Conservation (phyloP, 2,797 vertebrate genomes). For the Thalassophryne amazonica region DNA sequence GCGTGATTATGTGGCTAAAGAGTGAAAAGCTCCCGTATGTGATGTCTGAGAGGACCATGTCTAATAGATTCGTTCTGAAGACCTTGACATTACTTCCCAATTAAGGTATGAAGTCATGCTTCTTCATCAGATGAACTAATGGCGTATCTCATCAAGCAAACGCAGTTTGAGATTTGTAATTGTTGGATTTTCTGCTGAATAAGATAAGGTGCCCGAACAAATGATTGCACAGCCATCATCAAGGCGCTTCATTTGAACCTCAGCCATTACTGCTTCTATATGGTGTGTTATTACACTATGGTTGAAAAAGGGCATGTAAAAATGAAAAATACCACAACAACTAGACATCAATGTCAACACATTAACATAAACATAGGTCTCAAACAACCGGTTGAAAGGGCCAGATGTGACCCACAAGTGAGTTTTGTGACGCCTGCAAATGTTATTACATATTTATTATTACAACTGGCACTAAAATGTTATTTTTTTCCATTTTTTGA, state of each 20-base stretch:
- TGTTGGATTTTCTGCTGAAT: constrained; percentile 61
- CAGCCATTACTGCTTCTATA: constrained; percentile 43
- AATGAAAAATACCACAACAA: constrained; percentile 16
- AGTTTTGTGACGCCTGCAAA: too few relatives aligned
- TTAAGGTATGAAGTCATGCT: constrained; percentile 77
- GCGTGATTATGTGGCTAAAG: constrained; percentile 48
- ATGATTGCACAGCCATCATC: constrained; percentile 47
- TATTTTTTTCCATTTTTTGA: too few relatives aligned
- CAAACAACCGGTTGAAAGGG: too few relatives aligned
- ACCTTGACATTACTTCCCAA: constrained; percentile 65
- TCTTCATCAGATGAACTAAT: constrained; percentile 73
- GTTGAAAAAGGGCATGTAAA: constrained; percentile 10
- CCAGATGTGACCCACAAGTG: too few relatives aligned
- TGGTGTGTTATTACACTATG: constrained; percentile 49
- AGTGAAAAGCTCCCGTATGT: constrained; percentile 47
- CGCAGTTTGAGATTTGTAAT: constrained; percentile 57
- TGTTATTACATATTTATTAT: too few relatives aligned
- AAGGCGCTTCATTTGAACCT: constrained; percentile 7
- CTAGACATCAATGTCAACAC: constrained; percentile 14
- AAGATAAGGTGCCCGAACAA: constrained; percentile 49
- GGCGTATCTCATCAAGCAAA: constrained; percentile 50
- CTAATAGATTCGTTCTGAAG: constrained; percentile 78
- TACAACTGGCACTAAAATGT: too few relatives aligned
- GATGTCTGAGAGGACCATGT: constrained; percentile 60
- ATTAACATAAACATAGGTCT: constrained; percentile 3